These are phyloP conservation scores for Taxidea taxus DNA, from an alignment of 2,113 vertebrate species.

Conservation along the genomic window DNA sequence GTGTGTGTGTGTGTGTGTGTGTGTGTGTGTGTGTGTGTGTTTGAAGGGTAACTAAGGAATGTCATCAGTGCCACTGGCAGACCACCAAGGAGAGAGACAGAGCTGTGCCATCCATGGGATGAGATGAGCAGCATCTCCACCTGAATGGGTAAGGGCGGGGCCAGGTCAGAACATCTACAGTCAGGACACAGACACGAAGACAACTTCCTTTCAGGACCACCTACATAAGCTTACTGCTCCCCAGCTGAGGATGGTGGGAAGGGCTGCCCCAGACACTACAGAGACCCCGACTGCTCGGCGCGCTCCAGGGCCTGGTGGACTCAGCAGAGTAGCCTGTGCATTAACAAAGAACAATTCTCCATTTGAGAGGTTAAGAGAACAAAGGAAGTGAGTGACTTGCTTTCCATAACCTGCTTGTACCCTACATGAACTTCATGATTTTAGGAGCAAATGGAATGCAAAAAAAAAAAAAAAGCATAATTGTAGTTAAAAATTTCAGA, in stretches of 20 bases:
- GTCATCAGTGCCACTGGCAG: neutral
- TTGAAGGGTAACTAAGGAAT: neutral
- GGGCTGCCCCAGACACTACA: neutral
- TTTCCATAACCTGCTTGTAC: neutral
- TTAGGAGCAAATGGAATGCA: conserved; percentile 14
- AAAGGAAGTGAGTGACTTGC: neutral
- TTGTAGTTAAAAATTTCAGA: conserved; percentile 74
- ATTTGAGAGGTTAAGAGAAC: conserved; percentile 9
- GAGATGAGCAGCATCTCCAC: neutral
- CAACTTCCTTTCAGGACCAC: neutral
- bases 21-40: neutral
- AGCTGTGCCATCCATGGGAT: accelerated
- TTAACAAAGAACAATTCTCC: neutral
- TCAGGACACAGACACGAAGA: neutral
- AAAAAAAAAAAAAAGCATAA: conserved; percentile 36
- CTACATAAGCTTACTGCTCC: neutral
- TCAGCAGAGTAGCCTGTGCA: neutral
- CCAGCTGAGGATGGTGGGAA: accelerated
- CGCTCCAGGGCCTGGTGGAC: too few relatives aligned
- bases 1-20: neutral
- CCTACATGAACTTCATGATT: neutral
- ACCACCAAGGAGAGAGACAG: neutral
- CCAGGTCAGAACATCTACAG: neutral
- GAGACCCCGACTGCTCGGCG: neutral
- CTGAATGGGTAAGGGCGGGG: accelerated